A percentile compares a stretch with the other conserved stretches of the same genome.
Evolutionary conservation across 1,140 invertebrate species (phyloP).

Genomic region (Lutraria rhynchaena): DNA sequence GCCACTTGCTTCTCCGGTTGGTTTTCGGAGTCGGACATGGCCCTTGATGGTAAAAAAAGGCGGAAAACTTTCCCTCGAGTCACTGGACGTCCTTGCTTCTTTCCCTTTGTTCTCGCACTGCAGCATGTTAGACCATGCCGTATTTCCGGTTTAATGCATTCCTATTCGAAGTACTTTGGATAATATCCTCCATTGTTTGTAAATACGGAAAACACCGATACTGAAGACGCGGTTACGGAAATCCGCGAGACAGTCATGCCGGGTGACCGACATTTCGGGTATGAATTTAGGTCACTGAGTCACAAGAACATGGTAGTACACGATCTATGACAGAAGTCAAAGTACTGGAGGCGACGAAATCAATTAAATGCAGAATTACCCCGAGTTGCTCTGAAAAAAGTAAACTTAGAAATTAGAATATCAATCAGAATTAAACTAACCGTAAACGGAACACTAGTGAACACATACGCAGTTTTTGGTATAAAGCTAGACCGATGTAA

Average conservation of each 20-base stretch:
- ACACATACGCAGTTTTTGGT: too few species aligned
- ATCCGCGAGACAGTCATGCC: conserved; percentile 14
- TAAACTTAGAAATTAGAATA: too few species aligned
- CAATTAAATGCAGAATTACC: too few species aligned
- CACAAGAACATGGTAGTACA: background rate
- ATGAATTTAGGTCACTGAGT: conserved; percentile 25
- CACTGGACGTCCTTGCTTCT: conserved; percentile 53
- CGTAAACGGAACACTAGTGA: too few species aligned
- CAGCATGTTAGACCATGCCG: conserved; percentile 56
- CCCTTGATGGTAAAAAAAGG: conserved; percentile 63
- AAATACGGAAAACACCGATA: background rate
- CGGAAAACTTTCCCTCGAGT: conserved; percentile 46
- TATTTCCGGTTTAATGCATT: conserved; percentile 26
- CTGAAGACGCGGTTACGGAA: background rate
- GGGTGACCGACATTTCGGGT: conserved; percentile 1
- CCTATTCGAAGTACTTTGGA: background rate
- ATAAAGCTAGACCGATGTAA: too few species aligned
- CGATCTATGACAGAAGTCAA: too few species aligned
- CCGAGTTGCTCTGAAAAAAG: too few species aligned
- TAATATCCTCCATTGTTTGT: background rate
- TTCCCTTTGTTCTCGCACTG: conserved; percentile 63
- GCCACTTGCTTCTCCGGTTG: conserved; percentile 66
- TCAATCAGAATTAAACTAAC: too few species aligned
- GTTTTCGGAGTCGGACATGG: conserved; percentile 68
- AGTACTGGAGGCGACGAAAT: too few species aligned